phyloP scores from a whole-genome alignment of 2,888 invertebrate species.

The Netelia inedita region DNA sequence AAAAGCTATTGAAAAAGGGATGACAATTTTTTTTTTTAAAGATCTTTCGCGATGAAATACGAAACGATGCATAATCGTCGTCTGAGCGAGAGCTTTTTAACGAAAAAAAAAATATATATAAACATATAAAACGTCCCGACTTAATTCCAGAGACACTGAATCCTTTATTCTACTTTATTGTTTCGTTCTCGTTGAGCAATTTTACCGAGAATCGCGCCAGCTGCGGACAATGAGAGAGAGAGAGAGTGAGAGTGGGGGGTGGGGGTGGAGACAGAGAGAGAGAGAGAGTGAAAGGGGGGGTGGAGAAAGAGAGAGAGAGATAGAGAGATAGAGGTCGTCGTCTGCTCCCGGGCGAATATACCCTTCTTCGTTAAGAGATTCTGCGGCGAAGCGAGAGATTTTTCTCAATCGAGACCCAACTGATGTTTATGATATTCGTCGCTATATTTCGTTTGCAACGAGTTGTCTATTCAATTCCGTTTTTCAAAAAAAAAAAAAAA shows the following conservation, averaged over 20 bases:
- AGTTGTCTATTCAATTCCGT: no score
- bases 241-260: background rate
- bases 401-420: background rate
- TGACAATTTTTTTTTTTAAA: no score
- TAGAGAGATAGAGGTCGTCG: background rate
- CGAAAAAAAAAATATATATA: background rate
- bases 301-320: background rate
- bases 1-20: no score
- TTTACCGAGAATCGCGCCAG: slow-evolving; percentile 45
- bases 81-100: background rate
- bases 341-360: background rate
- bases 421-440: background rate
- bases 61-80: background rate
- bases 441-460: background rate
- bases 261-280: background rate
- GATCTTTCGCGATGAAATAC: background rate
- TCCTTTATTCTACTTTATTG: slow-evolving; percentile 19
- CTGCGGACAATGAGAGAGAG: slow-evolving; percentile 34
- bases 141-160: slow-evolving; percentile 8
- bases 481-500: no score
- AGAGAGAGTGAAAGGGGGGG: background rate
- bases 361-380: background rate
- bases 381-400: background rate
- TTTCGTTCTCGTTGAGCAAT: slow-evolving; percentile 38
- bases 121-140: background rate